Evolutionary conservation across 2,888 invertebrate genomes (phyloP).

Genomic region (Nephrotoma guestfalica): DNA sequence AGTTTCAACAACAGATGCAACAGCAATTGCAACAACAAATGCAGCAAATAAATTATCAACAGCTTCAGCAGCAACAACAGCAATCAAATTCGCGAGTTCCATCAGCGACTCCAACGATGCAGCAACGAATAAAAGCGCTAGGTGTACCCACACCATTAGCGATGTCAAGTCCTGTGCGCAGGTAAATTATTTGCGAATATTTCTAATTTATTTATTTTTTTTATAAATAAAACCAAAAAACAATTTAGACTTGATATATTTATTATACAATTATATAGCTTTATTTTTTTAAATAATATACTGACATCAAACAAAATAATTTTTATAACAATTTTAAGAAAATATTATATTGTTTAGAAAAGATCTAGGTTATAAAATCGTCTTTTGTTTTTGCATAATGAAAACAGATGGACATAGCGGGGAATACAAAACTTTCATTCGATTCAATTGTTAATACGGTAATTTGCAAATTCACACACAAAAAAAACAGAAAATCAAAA

Average conservation of each 20-base stretch:
- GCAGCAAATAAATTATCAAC: conserved; percentile 39
- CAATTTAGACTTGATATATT: background rate
- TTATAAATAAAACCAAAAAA: background rate
- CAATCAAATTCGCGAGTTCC: conserved; percentile 20
- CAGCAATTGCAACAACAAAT: conserved; percentile 29
- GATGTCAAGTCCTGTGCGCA: conserved; percentile 74
- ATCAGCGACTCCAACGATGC: conserved; percentile 66
- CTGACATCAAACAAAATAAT: background rate
- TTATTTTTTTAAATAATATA: background rate
- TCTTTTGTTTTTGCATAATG: background rate
- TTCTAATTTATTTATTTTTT: conserved; percentile 6
- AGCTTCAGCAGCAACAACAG: conserved; percentile 17
- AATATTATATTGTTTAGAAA: background rate
- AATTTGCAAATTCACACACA: conserved; percentile 10
- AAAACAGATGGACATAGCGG: conserved; percentile 31
- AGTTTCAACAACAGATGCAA: conserved; percentile 12
- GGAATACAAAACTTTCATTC: conserved; percentile 15
- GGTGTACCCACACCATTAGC: conserved; percentile 82
- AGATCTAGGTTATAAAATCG: background rate
- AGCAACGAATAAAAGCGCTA: conserved; percentile 77
- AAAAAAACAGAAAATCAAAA: background rate
- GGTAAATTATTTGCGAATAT: conserved; percentile 35
- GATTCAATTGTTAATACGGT: conserved; percentile 17
- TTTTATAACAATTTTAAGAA: background rate
- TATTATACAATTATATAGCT: background rate